Evolutionary conservation across 64 coral and sea anemone species (phyloP), one percentile per base, ranked within the genome.

Genomic region (Stichodactyla helianthus): DNA sequence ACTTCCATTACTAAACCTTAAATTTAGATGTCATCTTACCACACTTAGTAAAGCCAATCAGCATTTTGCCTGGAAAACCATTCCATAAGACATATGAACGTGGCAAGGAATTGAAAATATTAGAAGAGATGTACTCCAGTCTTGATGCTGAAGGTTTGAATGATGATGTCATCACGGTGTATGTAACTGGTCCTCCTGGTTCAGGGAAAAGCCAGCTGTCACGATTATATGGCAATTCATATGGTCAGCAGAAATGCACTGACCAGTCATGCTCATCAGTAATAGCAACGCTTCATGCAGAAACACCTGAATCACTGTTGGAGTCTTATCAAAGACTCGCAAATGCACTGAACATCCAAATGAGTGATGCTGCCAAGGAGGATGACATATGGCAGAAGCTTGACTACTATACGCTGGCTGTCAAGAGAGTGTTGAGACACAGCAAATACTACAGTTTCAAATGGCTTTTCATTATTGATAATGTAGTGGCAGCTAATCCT

Each of bases 381-480:
- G 77, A 85, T 60, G 22, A n/a, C 15, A 68, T 91, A 15, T 16
- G 52, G 52, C 82, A 91, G 54, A 70, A 71, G 17, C 86, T 97
- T 51, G 86, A 84, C 52, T 35, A n/a, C 83, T 93, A 91, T 64
- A 22, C 85, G 59, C 26, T 67, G 5, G 65, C 68, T 23, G 7
- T 97, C 50, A 88, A 93, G 55, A 93, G 79, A 61, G 16, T 91
- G 44, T 67, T 97, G 0, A 65, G 85, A 15, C 15, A 68, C 51
- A 89, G 9, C 65, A 26, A 55, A 51, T 58, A 35, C 53, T 63
- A 70, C 55, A 86, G 2, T 51, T 23, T 84, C 22, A 17, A 83
- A 23, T 97, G 95, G 95, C 77, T 97, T 1, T 76, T 97, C 10
- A 89, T 97, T 83, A 55, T 97, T 52, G 95, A 97, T 78, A 97